These are phyloP conservation scores for Parelbella ahira DNA, from an alignment of 2,888 invertebrate species.

Conservation along the genomic window DNA sequence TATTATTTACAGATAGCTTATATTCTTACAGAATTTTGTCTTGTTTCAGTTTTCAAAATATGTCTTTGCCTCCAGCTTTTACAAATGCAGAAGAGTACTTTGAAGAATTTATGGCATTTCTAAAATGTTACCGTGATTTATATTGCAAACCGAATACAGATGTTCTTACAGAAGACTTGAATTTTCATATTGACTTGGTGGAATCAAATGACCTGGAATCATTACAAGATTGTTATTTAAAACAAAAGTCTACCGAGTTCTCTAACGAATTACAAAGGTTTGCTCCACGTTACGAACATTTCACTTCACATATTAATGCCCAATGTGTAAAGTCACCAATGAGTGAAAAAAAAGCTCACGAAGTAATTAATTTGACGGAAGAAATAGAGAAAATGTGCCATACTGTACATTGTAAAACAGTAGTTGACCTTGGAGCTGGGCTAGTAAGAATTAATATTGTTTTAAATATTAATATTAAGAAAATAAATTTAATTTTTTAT, in stretches of 20 bases:
- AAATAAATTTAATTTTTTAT: too few relatives aligned
- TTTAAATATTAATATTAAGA: too few relatives aligned
- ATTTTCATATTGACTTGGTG: conserved; percentile 75
- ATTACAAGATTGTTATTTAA: conserved; percentile 36
- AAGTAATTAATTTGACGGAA: conserved; percentile 82
- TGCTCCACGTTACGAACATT: conserved; percentile 35
- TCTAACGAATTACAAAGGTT: conserved; percentile 43
- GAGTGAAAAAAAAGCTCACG: conserved; percentile 85
- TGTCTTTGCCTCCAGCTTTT: conserved; percentile 55
- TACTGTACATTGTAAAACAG: conserved; percentile 61
- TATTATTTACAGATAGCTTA: too few relatives aligned
- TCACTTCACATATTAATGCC: conserved; percentile 34
- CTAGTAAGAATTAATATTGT: too few relatives aligned
- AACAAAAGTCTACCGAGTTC: conserved; percentile 43
- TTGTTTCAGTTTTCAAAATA: too few relatives aligned
- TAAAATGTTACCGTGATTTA: conserved; percentile 82
- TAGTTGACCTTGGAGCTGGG: conserved; percentile 88
- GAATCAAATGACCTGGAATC: conserved; percentile 39
- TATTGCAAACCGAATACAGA: conserved; percentile 84
- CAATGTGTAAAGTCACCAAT: conserved; percentile 49
- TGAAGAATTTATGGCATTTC: conserved; percentile 73
- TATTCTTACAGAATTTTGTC: too few relatives aligned
- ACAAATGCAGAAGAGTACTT: conserved; percentile 72
- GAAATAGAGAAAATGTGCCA: conserved; percentile 75
- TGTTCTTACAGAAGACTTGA: conserved; percentile 70